Conservation (phyloP, 1,140 invertebrate species). For the Melipona quadrifasciata region DNA sequence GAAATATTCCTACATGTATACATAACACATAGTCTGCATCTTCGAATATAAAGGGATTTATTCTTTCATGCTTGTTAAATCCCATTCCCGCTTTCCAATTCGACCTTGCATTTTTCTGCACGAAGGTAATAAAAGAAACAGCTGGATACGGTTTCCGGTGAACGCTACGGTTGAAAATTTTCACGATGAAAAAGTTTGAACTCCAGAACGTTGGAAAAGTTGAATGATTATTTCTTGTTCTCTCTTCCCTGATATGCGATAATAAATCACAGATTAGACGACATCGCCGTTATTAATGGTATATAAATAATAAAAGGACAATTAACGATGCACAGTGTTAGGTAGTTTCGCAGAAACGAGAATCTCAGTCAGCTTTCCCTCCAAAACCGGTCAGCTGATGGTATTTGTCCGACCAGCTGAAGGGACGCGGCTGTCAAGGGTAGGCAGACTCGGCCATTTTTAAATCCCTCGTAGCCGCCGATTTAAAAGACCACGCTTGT, state of each 20-base stretch:
- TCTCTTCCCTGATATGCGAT: too few relatives aligned
- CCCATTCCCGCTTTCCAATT: not conserved
- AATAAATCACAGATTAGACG: not conserved
- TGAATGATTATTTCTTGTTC: not conserved
- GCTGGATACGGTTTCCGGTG: not conserved
- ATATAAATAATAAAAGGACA: not conserved
- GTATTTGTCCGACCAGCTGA: constrained; percentile 56
- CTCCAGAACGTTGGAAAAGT: not conserved
- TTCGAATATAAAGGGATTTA: not conserved
- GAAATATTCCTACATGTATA: not conserved
- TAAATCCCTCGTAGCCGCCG: constrained; percentile 69
- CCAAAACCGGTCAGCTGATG: constrained; percentile 68
- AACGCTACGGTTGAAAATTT: not conserved
- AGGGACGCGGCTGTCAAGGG: constrained; percentile 32
- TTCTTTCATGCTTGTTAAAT: not conserved
- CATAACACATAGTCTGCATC: too few relatives aligned
- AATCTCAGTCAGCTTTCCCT: constrained; percentile 49
- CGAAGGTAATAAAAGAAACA: not conserved
- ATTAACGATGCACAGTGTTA: too few relatives aligned
- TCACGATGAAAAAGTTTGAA: not conserved
- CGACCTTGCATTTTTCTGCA: not conserved
- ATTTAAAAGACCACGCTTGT: constrained; percentile 70
- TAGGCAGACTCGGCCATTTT: constrained; percentile 69
- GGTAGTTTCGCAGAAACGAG: not conserved
- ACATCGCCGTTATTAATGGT: not conserved